These are phyloP conservation scores for Lamprologus ornatipinnis DNA, from an alignment of 2,113 vertebrate genomes.

Conservation along the genomic window DNA sequence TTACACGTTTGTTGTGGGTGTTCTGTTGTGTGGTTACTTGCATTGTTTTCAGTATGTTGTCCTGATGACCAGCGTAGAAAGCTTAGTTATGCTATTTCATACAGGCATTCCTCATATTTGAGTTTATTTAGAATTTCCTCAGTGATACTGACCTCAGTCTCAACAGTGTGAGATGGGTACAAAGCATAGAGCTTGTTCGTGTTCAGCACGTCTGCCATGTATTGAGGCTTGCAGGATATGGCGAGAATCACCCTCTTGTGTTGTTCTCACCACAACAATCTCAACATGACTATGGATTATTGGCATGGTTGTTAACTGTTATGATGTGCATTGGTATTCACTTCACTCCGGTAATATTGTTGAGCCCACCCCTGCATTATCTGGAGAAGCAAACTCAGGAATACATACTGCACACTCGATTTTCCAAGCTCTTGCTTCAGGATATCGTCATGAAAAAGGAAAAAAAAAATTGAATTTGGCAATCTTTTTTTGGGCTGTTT, in stretches of 20 bases:
- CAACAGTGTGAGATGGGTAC: not conserved
- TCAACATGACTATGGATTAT: not conserved
- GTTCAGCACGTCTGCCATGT: not conserved
- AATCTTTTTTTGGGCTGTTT: not conserved
- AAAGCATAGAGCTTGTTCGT: not conserved
- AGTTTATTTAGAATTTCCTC: conserved; percentile 9
- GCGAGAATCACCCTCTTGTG: not conserved
- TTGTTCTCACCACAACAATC: not conserved
- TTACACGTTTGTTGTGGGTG: conserved; percentile 51
- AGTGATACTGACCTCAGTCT: conserved; percentile 35
- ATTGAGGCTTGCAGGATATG: not conserved
- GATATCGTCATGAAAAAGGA: not conserved
- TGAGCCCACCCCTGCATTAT: conserved; percentile 32
- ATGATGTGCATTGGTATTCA: conserved; percentile 23
- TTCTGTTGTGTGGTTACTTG: conserved; percentile 55
- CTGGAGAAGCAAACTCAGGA: conserved; percentile 68
- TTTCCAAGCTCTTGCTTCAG: conserved; percentile 46
- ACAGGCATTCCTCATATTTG: conserved; percentile 31
- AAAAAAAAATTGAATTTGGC: conserved; percentile 8
- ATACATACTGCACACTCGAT: conserved; percentile 59
- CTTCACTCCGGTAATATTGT: conserved; percentile 26
- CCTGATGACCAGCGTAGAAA: conserved; percentile 59
- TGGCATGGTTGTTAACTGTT: conserved; percentile 49
- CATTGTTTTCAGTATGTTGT: conserved; percentile 46
- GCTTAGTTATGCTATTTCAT: conserved; percentile 45